phyloP scores from a whole-genome alignment of 2,113 vertebrate genomes.

The Rhineura floridana region DNA sequence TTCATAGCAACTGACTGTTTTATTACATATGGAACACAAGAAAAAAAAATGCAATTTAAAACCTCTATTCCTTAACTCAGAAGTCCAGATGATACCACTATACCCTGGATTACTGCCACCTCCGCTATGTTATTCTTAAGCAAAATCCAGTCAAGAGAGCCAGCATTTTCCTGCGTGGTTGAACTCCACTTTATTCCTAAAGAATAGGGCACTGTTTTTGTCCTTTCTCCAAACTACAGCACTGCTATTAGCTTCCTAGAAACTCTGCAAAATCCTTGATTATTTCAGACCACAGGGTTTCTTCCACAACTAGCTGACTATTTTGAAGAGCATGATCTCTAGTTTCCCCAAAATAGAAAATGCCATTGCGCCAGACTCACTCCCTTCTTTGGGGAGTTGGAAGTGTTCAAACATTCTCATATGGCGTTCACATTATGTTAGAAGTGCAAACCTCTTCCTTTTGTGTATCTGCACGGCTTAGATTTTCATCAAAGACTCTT shows the following conservation, averaged over 20 bases:
- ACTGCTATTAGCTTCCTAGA: slow-evolving; percentile 3
- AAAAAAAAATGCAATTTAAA: slow-evolving; percentile 7
- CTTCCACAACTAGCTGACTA: neutral
- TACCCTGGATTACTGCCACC: slow-evolving; percentile 1
- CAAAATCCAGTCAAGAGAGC: neutral
- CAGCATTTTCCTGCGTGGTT: slow-evolving; percentile 4
- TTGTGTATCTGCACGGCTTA: neutral
- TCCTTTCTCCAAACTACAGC: neutral
- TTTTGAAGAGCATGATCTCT: neutral
- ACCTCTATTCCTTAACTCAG: neutral
- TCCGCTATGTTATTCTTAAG: slow-evolving; percentile 4
- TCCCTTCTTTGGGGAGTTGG: neutral
- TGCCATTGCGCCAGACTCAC: neutral
- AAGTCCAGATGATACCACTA: neutral
- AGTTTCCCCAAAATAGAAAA: neutral
- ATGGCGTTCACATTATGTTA: neutral
- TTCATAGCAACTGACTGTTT: neutral
- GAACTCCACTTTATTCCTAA: neutral
- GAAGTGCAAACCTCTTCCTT: neutral
- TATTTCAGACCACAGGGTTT: slow-evolving; percentile 18
- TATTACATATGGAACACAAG: neutral
- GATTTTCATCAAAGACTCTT: neutral
- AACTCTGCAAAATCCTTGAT: slow-evolving; percentile 18
- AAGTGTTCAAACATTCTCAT: too few species aligned
- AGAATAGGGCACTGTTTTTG: slow-evolving; percentile 12